A percentile compares a stretch with the other conserved stretches of the same genome.
phyloP scores from a whole-genome alignment of 2,888 invertebrate species.

The Hymenopus coronatus region DNA sequence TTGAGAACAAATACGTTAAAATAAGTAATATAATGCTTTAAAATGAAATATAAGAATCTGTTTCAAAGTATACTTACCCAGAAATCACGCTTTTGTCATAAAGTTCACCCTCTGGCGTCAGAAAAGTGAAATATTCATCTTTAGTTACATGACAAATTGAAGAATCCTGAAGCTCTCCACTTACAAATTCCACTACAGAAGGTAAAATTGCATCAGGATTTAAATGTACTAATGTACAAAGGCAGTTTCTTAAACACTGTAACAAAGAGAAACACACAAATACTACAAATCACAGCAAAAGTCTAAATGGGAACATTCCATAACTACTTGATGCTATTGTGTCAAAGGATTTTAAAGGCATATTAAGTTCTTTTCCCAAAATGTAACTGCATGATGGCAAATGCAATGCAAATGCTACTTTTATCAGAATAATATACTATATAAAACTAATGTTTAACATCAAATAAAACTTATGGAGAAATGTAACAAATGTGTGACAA shows the following conservation, averaged over 20 bases:
- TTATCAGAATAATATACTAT: no score
- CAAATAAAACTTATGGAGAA: no score
- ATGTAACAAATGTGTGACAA: no score
- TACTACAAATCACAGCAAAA: background rate
- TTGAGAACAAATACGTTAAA: no score
- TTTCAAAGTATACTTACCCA: slow-evolving; percentile 43
- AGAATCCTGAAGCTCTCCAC: slow-evolving; percentile 59
- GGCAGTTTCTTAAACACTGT: slow-evolving; percentile 66
- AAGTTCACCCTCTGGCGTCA: slow-evolving; percentile 84
- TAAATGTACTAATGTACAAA: slow-evolving; percentile 64
- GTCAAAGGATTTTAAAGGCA: no score
- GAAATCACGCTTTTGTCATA: slow-evolving; percentile 84
- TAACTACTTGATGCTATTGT: no score
- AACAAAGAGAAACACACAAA: slow-evolving; percentile 37
- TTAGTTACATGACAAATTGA: slow-evolving; percentile 70
- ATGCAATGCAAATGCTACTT: no score
- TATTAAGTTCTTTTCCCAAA: no score
- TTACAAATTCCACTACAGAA: slow-evolving; percentile 60
- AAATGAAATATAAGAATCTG: no score
- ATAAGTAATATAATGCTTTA: no score
- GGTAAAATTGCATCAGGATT: slow-evolving; percentile 65
- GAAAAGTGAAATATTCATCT: slow-evolving; percentile 75
- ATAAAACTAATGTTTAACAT: no score
- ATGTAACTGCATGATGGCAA: no score
- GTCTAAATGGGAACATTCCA: background rate